Percentiles rank a stretch among this genome's conserved stretches.
Evolutionary conservation across 2,797 vertebrate genomes (phyloP).

Genomic region (Clarias fuscus): DNA sequence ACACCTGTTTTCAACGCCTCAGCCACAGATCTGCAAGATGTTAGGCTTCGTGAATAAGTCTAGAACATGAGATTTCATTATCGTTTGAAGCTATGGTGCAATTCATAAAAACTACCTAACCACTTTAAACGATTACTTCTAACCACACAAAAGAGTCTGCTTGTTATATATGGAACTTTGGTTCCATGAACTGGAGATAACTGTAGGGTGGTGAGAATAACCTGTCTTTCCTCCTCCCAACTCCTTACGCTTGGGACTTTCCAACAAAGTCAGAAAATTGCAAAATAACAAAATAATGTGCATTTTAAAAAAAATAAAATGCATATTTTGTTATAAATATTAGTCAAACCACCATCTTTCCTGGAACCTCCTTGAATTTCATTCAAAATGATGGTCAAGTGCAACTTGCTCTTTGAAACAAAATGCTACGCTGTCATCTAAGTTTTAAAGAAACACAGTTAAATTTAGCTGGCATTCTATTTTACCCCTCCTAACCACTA

Average conservation of each 20-base stretch:
- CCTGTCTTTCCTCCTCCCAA: no score
- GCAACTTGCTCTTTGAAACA: no score
- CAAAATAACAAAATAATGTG: not conserved
- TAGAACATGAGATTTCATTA: not conserved
- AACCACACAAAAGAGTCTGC: not conserved
- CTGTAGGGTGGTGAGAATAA: not conserved
- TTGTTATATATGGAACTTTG: not conserved
- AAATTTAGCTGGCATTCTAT: not conserved
- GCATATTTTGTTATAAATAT: not conserved
- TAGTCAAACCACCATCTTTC: not conserved
- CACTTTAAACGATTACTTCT: not conserved
- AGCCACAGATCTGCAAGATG: conserved; percentile 81
- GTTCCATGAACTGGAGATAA: no score
- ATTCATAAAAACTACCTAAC: not conserved
- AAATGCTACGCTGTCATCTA: not conserved
- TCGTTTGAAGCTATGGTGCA: not conserved
- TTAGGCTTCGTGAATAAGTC: not conserved
- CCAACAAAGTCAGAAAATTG: not conserved
- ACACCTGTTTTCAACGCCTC: conserved; percentile 88
- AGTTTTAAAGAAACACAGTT: not conserved
- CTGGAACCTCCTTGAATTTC: not conserved
- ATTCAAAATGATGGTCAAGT: no score
- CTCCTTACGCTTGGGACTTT: not conserved
- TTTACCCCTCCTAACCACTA: not conserved
- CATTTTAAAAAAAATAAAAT: no score